Percentiles rank a stretch among this genome's conserved stretches.
Evolutionary conservation across 37 sponge, comb jelly and placozoan species (phyloP).

Genomic region (Haliclona indistincta): DNA sequence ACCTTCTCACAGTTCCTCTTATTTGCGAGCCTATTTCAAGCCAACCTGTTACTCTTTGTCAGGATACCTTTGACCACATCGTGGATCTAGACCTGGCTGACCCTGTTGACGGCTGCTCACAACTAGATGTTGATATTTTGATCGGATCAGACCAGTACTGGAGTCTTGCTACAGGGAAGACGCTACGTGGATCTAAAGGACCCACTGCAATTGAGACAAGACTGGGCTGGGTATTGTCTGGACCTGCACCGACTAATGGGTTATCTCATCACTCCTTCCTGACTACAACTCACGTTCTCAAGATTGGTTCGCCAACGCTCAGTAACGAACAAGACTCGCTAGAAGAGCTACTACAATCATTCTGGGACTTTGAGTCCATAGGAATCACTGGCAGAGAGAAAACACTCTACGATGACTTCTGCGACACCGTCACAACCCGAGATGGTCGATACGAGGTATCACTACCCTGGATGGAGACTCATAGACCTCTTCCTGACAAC

Average conservation of each 20-base stretch:
- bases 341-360: conserved; percentile 23
- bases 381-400: conserved; percentile 24
- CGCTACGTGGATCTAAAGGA: no score
- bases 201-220: conserved; percentile 23
- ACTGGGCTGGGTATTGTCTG: conserved; percentile 23
- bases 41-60: conserved; percentile 21
- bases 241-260: neutral
- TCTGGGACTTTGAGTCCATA: conserved; percentile 43
- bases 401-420: conserved; percentile 23
- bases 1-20: conserved; percentile 17
- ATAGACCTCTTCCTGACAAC: conserved; percentile 26
- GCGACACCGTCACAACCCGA: neutral
- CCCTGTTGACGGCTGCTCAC: neutral
- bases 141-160: conserved; percentile 38
- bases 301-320: no score
- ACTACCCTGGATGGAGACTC: conserved; percentile 40
- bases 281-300: no score
- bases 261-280: no score
- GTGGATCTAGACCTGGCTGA: conserved; percentile 36
- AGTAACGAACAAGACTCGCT: no score
- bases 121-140: no score
- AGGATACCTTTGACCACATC: conserved; percentile 3
- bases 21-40: conserved; percentile 20
- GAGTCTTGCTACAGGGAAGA: conserved; percentile 26
- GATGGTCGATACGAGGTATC: no score